These are phyloP conservation scores for Bradynema listronoti DNA, from an alignment of 1,140 invertebrate genomes.

Conservation along the genomic window DNA sequence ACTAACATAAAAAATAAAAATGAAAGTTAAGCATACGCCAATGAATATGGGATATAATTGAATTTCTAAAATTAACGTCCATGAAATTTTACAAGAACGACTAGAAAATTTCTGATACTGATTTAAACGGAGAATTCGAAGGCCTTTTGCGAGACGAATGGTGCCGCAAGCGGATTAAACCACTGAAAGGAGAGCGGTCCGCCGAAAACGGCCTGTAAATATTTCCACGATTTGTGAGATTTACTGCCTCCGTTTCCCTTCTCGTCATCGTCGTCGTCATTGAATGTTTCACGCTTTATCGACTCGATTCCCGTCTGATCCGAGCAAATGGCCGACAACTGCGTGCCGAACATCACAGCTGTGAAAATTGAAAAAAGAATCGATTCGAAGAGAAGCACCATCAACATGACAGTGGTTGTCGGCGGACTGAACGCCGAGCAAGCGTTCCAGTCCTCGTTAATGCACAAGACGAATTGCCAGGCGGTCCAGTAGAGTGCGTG, in stretches of 20 bases:
- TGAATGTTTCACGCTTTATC: conserved; percentile 32
- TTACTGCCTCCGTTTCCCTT: not conserved
- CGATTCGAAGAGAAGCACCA: conserved; percentile 92
- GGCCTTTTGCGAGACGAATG: conserved; percentile 47
- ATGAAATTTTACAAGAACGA: too few relatives aligned
- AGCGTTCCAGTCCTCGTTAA: conserved; percentile 82
- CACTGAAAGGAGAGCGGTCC: conserved; percentile 59
- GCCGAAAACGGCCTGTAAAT: conserved; percentile 60
- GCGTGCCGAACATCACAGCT: conserved; percentile 89
- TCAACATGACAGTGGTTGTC: conserved; percentile 83
- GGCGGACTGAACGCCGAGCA: conserved; percentile 83
- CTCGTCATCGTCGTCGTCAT: conserved; percentile 3
- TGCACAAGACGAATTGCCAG: conserved; percentile 86
- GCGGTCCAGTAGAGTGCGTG: conserved; percentile 85
- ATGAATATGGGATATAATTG: too few relatives aligned
- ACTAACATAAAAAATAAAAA: too few relatives aligned
- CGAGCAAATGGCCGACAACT: conserved; percentile 94
- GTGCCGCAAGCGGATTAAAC: conserved; percentile 59
- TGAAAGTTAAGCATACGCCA: too few relatives aligned
- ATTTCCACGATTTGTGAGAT: conserved; percentile 51
- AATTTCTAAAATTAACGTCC: too few relatives aligned
- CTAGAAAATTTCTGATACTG: too few relatives aligned
- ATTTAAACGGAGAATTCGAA: conserved; percentile 57
- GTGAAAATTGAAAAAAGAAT: conserved; percentile 97
- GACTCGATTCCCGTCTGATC: conserved; percentile 77